Base-by-base conservation (phyloP, 2,888 invertebrate species). In the Ophioninae sp. region DNA sequence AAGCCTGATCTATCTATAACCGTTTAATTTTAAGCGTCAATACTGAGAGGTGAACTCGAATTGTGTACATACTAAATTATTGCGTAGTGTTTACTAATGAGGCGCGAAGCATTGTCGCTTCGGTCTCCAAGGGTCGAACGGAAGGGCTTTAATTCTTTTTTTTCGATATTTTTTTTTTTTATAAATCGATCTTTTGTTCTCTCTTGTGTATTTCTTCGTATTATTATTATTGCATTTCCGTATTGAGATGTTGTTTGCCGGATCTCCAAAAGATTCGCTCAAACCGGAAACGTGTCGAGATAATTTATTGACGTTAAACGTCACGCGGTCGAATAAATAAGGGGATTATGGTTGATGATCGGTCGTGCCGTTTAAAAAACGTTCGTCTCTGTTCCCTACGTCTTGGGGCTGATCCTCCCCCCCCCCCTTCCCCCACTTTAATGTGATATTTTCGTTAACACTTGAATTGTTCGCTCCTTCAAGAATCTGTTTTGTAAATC, bases 11-110 rank as follows among this genome's bases (percentile, higher is more conserved):
- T 79, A 74, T 84, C 75, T 75, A 74, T 81, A 84, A 84, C 61
- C 74, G 78, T 81, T 81, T 84, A 81, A 84, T 79, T 81, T 88
- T 87, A 85, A 86, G 86, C 63, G 77, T 64, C 69, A 44, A 23
- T 67, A 59, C 63, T 64, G 63, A 69, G 72, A 80, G 68, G 37
- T 64, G 41, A 65, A 67, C 83, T 88, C 84, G 73, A 90, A 90
- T 90, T 89, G 85, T 91, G 90, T 91, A 91, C 79, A 90, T 90
- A 90, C 86, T 91, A 91, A 91, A 91, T 91, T 91, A 90, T 90
- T 90, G 68, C 86, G 86, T 87, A 83, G 87, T 85, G 85, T 87
- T 83, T 82, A 85, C 82, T 82, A 71, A 85, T 79, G 84, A 85
- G 82, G 85, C 82, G 75, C 71, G 78, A 79, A 81, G 81, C 72